Evolutionary conservation across 1,140 invertebrate species (phyloP).

Genomic region (Eriocheir sinensis): DNA sequence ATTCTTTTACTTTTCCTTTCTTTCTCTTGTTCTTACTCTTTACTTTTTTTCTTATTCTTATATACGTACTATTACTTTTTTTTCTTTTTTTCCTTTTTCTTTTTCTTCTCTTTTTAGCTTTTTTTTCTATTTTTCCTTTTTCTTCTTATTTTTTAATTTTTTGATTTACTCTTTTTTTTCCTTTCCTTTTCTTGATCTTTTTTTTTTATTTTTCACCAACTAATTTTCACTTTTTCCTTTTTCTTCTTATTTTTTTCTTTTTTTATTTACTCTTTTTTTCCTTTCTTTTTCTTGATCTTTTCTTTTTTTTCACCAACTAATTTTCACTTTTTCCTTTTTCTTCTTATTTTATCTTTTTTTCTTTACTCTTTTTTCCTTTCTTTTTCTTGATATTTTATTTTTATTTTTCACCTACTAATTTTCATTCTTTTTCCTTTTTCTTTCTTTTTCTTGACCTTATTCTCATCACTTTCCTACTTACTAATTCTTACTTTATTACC

Average conservation of each 20-base stretch:
- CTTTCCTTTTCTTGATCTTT: neutral
- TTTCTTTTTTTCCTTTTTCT: neutral
- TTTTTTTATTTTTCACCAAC: neutral
- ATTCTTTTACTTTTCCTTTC: no score
- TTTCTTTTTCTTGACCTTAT: neutral
- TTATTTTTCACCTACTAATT: neutral
- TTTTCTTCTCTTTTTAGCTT: neutral
- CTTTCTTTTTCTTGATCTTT: no score
- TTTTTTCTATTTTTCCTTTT: neutral
- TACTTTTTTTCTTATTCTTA: neutral
- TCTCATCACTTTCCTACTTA: neutral
- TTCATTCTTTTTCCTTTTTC: neutral
- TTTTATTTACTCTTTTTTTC: neutral
- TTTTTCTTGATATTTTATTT: neutral
- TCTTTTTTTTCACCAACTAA: no score
- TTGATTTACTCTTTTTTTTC: neutral
- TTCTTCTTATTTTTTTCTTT: neutral
- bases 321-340: no score
- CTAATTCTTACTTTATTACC: neutral
- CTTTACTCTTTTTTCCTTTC: neutral
- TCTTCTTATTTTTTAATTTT: neutral
- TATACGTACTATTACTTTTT: no score
- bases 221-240: neutral
- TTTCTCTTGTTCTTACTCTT: neutral
- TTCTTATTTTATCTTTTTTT: neutral